Evolutionary conservation across 2,797 vertebrate genomes (phyloP).

Genomic region (Sebastes vulpes): DNA sequence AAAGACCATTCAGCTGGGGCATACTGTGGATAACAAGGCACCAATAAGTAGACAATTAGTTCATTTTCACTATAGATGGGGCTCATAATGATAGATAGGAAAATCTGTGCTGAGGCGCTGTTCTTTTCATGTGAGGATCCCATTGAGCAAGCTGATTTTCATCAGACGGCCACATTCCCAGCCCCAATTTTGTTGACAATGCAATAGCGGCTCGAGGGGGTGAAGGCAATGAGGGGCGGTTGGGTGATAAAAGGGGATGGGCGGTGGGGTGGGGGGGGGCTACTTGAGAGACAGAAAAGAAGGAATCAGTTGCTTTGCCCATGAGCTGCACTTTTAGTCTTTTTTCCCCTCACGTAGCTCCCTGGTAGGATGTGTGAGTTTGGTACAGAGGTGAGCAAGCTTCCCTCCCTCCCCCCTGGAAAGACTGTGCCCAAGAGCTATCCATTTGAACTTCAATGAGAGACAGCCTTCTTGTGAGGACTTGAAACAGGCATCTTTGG

Average conservation of each 20-base stretch:
- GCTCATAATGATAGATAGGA: conserved; percentile 52
- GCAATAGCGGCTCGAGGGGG: conserved; percentile 59
- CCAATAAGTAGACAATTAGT: conserved; percentile 68
- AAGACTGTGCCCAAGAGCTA: conserved; percentile 84
- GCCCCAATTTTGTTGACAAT: conserved; percentile 78
- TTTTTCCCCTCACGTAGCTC: conserved; percentile 54
- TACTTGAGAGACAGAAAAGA: conserved; percentile 71
- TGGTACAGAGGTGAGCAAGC: conserved; percentile 75
- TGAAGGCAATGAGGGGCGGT: conserved; percentile 17
- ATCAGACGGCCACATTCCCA: conserved; percentile 60
- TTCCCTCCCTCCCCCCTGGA: conserved; percentile 53
- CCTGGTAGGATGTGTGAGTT: conserved; percentile 76
- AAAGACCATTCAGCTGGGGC: conserved; percentile 57
- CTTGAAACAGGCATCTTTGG: conserved; percentile 83
- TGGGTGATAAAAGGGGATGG: conserved; percentile 55
- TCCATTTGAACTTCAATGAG: conserved; percentile 87
- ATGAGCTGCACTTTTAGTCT: conserved; percentile 75
- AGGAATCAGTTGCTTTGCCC: conserved; percentile 73
- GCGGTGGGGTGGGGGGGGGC: background rate
- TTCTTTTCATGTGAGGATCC: conserved; percentile 61
- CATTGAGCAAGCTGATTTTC: conserved; percentile 67
- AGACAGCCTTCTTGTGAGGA: conserved; percentile 84
- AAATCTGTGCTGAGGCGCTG: conserved; percentile 31
- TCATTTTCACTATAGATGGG: conserved; percentile 47
- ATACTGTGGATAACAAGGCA: conserved; percentile 55